These are phyloP conservation scores for Platycheirus albimanus DNA, from an alignment of 2,888 invertebrate genomes.

Conservation along the genomic window DNA sequence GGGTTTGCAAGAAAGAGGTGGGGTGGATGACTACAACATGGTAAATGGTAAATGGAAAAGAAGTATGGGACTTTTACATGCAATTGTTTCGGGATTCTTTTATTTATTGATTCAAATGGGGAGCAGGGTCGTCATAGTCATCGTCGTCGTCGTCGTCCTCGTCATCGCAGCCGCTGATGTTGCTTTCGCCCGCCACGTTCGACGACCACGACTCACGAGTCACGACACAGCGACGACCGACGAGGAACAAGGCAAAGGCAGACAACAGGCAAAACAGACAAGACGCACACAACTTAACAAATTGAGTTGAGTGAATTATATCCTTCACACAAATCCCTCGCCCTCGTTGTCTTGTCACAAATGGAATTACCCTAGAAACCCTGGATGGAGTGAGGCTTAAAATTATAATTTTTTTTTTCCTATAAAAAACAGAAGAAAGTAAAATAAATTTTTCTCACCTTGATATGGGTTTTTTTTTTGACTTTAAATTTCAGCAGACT, in stretches of 20 bases:
- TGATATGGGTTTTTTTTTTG: conserved; percentile 65
- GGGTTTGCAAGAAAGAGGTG: not conserved
- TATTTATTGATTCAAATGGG: conserved; percentile 65
- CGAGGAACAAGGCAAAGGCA: too few species aligned
- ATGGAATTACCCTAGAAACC: conserved; percentile 66
- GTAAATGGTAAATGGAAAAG: conserved; percentile 25
- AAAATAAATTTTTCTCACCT: conserved; percentile 48
- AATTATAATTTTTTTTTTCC: conserved; percentile 14
- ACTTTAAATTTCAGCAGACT: conserved; percentile 44
- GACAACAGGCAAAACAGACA: conserved; percentile 22
- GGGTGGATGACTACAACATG: not conserved
- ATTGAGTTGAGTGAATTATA: conserved; percentile 61
- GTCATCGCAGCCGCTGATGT: not conserved
- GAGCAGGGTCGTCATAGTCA: conserved; percentile 53
- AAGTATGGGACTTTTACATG: conserved; percentile 60
- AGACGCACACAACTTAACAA: conserved; percentile 3
- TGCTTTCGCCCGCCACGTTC: not conserved
- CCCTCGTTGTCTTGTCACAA: conserved; percentile 14
- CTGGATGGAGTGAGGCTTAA: conserved; percentile 6
- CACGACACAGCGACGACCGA: not conserved
- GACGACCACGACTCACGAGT: not conserved
- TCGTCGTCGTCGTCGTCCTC: not conserved
- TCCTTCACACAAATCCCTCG: conserved; percentile 61
- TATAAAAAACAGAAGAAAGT: not conserved
- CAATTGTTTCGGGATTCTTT: conserved; percentile 62